Base-by-base conservation (phyloP, 2,888 invertebrate genomes). In the Mystacides longicornis region DNA sequence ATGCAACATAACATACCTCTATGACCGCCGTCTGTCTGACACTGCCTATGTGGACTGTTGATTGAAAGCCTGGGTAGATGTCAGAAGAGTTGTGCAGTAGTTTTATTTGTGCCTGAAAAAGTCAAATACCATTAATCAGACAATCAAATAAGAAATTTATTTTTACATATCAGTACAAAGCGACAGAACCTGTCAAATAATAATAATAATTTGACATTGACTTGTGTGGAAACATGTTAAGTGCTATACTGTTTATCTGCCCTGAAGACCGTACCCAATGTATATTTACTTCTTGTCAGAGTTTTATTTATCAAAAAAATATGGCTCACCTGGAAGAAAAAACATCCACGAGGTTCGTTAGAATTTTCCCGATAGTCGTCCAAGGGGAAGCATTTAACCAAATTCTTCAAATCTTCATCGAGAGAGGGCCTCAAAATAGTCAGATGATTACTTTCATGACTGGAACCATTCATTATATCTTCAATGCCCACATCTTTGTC, bases 1-100 rank as follows among this genome's bases (percentile, higher is more conserved):
- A 5, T 7, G 11, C 11, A 27, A 11, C 11, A 37, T 3, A n/a
- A n/a, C 7, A 20, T 52, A 76, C 91, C 64, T 88, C 83, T 49
- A 97, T 87, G 7, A 89, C 85, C n/a, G 93, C 96, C 0, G 96
- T 96, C 73, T 97, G 97, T 0, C 96, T 77, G 5, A 99, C 91
- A 65, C 93, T 96, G 0, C 95, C 97, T 51, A 97, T 91, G 70
- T 97, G 95, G 0, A 97, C 89, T 0, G 96, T 96, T 19, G 93
- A 90, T 71, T 92, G 91, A 69, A 90, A 92, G 23, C 92, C 92
- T 3, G 85, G 84, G 60, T 81, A 85, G 58, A 93, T 91, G 14
- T 86, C 84, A 1, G 87, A 91, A 0, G 89, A 83, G 69, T 95
- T 95, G 60, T 88, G 88, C n/a, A 97, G 76, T 0, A 98, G 86